Percentiles rank a stretch among this genome's conserved stretches.
Evolutionary conservation across 2,113 vertebrate species (phyloP).

Genomic region (Clarias gariepinus): DNA sequence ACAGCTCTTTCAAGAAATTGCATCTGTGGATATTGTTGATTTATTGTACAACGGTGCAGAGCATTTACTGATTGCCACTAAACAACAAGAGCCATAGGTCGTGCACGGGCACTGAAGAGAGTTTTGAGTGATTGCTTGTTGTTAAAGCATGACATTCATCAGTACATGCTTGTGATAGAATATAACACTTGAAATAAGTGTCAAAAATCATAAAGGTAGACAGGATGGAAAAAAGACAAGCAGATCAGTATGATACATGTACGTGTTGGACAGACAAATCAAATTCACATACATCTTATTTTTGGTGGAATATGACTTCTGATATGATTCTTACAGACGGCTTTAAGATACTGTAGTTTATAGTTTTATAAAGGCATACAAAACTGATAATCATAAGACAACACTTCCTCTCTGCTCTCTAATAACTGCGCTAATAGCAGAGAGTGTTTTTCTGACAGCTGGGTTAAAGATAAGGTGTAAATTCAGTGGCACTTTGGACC

Average conservation of each 20-base stretch:
- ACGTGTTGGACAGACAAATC: background rate
- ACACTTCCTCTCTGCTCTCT: constrained; percentile 17
- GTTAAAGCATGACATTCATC: constrained; percentile 43
- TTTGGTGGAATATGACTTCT: background rate
- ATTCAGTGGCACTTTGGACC: constrained; percentile 7
- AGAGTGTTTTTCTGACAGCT: constrained; percentile 37
- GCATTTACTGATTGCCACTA: constrained; percentile 48
- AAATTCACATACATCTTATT: background rate
- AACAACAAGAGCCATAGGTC: constrained; percentile 48
- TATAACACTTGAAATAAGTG: constrained; percentile 36
- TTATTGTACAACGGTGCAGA: constrained; percentile 51
- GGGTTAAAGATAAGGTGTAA: constrained; percentile 24
- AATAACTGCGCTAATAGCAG: constrained; percentile 41
- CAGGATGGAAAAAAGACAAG: constrained; percentile 4
- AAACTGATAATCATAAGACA: background rate
- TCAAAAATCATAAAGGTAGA: constrained; percentile 33
- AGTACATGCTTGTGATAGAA: constrained; percentile 54
- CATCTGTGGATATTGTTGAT: constrained; percentile 58
- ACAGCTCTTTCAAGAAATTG: constrained; percentile 50
- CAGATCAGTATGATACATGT: background rate
- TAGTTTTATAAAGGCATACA: background rate
- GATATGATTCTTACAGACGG: background rate
- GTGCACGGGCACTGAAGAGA: constrained; percentile 44
- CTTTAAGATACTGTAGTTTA: background rate
- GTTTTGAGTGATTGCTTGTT: constrained; percentile 53